These are phyloP conservation scores for Micrastur ruficollis DNA, from an alignment of 2,797 vertebrate species.

Conservation along the genomic window DNA sequence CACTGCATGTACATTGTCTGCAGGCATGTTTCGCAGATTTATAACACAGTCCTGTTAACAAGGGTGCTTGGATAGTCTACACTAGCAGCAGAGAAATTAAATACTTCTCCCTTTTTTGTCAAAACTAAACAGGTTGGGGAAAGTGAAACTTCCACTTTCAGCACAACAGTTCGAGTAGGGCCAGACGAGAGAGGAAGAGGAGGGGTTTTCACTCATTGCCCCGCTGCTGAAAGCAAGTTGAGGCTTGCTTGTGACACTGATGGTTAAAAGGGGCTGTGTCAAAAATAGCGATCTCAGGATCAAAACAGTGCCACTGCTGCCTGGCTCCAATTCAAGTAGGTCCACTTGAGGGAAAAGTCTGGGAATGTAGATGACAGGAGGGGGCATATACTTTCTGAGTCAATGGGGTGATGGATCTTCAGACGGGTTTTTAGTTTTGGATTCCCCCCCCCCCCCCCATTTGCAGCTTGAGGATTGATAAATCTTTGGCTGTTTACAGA, in stretches of 20 bases:
- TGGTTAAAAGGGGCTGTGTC: background rate
- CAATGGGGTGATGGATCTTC: background rate
- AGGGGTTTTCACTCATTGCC: background rate
- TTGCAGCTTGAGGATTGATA: background rate
- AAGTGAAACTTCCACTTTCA: background rate
- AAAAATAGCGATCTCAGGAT: background rate
- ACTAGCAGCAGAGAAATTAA: background rate
- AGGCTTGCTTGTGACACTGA: background rate
- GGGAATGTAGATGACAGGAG: background rate
- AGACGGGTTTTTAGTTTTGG: background rate
- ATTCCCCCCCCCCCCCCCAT: fast-evolving
- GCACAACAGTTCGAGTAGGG: background rate
- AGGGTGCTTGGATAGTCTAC: background rate
- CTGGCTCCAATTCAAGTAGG: background rate
- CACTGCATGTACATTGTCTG: fast-evolving
- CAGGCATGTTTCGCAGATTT: background rate
- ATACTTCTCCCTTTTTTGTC: background rate
- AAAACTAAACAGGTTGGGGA: background rate
- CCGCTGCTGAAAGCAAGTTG: background rate
- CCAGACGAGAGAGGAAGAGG: background rate
- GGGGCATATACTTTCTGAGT: background rate
- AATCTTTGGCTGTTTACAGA: background rate
- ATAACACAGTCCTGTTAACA: background rate
- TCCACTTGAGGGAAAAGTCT: background rate
- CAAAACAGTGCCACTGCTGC: background rate